Evolutionary conservation across 1,140 invertebrate species (phyloP), one percentile per base, ranked within the genome.

Genomic region (Trichogramma pretiosum): DNA sequence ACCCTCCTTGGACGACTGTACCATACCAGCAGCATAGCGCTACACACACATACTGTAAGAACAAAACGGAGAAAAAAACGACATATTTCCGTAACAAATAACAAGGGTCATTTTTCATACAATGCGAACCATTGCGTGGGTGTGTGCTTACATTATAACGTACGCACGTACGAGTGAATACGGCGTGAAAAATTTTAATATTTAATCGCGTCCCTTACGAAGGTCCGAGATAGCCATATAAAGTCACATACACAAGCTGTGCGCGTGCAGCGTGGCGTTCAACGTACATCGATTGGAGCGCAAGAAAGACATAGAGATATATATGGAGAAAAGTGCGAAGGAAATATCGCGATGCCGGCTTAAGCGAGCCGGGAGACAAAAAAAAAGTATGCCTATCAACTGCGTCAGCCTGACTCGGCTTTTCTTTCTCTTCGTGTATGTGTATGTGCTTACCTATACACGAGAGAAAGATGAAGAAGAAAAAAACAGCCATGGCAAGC

Each of bases 361-460:
- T n/a, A n/a, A n/a, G n/a, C 14, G n/a, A 24, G 22, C 9, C 38
- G 10, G 1, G 14, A 23, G 5, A 28, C 5, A 16, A 34, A 51
- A 50, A 50, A 51, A 46, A 45, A 35, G n/a, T 40, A 37, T 38
- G 38, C 43, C 38, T 46, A 51, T 46, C 43, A 51, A 34, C 32
- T 8, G 33, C 32, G 14, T 28, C 39, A n/a, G 3, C 23, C 13
- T 35, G n/a, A 17, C 5, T 22, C 18, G 13, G 33, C 33, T 16
- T n/a, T 11, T 16, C 28, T n/a, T n/a, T n/a, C n/a, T n/a, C n/a
- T n/a, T n/a, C n/a, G n/a, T n/a, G n/a, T n/a, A n/a, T n/a, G n/a
- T n/a, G n/a, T n/a, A n/a, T n/a, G n/a, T n/a, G n/a, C n/a, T n/a
- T n/a, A 7, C 24, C 11, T 28, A 28, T 11, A 11, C 24, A 28